phyloP scores from a whole-genome alignment of 2,797 vertebrate genomes.

The Pseudochaenichthys georgianus region DNA sequence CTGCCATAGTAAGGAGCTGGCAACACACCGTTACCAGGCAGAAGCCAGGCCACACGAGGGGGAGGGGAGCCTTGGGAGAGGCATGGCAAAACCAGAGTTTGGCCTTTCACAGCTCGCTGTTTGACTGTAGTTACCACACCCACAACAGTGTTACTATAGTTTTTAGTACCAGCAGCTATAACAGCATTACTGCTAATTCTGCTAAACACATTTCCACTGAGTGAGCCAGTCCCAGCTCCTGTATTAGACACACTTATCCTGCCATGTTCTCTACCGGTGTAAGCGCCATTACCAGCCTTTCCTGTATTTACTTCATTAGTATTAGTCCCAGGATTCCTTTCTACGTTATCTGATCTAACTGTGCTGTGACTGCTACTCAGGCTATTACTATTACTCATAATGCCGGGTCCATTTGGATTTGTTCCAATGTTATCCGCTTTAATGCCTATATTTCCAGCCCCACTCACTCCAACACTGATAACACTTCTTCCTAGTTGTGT shows the following conservation, averaged over 20 bases:
- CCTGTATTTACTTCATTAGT: constrained; percentile 65
- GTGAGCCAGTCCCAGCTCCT: constrained; percentile 34
- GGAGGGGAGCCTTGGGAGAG: constrained; percentile 86
- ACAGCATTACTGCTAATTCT: constrained; percentile 20
- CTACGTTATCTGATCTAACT: constrained; percentile 37
- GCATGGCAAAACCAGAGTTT: constrained; percentile 88
- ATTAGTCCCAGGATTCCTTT: constrained; percentile 41
- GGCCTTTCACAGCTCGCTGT: constrained; percentile 83
- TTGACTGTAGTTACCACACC: constrained; percentile 66
- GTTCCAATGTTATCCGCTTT: constrained; percentile 48
- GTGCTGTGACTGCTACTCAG: constrained; percentile 37
- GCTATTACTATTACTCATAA: constrained; percentile 32
- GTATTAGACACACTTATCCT: constrained; percentile 41
- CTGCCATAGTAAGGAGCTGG: constrained; percentile 92
- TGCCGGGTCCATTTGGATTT: constrained; percentile 43
- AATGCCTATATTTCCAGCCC: constrained; percentile 40
- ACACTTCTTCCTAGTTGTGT: constrained; percentile 45
- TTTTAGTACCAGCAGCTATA: constrained; percentile 22
- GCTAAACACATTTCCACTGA: constrained; percentile 46
- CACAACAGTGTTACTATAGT: constrained; percentile 32
- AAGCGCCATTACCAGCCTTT: constrained; percentile 35
- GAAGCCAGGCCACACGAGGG: constrained; percentile 89
- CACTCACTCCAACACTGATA: constrained; percentile 32
- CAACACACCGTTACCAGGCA: constrained; percentile 91
- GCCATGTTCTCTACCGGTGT: constrained; percentile 34